Percentiles rank a stretch among this genome's conserved stretches.
These are phyloP conservation scores for Drosophila parthenogenetica DNA, from an alignment of 2,888 invertebrate species.

Conservation along the genomic window DNA sequence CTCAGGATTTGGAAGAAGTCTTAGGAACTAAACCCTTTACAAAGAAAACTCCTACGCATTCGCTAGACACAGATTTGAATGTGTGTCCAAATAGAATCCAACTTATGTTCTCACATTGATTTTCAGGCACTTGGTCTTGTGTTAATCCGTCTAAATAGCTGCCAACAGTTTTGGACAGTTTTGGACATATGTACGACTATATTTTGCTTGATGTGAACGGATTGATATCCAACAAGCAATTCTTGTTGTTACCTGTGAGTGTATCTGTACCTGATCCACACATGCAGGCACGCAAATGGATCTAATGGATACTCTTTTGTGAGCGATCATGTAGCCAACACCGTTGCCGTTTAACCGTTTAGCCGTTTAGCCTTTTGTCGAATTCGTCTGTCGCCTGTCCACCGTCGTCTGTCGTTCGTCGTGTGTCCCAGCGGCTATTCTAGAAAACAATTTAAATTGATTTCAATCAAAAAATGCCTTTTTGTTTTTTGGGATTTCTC, in stretches of 20 bases:
- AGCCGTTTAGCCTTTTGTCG: conserved; percentile 59
- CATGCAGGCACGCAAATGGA: conserved; percentile 49
- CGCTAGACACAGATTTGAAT: neutral
- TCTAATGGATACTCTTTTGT: conserved; percentile 59
- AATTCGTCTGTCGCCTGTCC: conserved; percentile 11
- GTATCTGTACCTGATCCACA: conserved; percentile 39
- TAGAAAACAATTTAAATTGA: conserved; percentile 83
- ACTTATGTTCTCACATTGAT: conserved; percentile 70
- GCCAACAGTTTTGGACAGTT: conserved; percentile 78
- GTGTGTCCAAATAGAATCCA: conserved; percentile 12
- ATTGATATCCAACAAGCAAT: conserved; percentile 48
- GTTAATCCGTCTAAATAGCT: conserved; percentile 80
- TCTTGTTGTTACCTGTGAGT: conserved; percentile 21
- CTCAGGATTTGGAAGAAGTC: conserved; percentile 15
- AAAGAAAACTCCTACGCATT: conserved; percentile 48
- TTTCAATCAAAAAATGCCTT: conserved; percentile 79
- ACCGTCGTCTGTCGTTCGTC: conserved; percentile 11
- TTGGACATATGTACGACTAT: conserved; percentile 71
- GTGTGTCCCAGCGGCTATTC: conserved; percentile 70
- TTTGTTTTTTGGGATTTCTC: conserved; percentile 75
- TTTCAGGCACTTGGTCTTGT: conserved; percentile 65
- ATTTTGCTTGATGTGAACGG: conserved; percentile 53
- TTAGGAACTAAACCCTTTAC: conserved; percentile 32
- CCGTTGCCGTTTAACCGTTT: conserved; percentile 31
- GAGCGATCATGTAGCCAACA: conserved; percentile 33